Conservation (phyloP, 2,113 vertebrate genomes). For the Panurus biarmicus region DNA sequence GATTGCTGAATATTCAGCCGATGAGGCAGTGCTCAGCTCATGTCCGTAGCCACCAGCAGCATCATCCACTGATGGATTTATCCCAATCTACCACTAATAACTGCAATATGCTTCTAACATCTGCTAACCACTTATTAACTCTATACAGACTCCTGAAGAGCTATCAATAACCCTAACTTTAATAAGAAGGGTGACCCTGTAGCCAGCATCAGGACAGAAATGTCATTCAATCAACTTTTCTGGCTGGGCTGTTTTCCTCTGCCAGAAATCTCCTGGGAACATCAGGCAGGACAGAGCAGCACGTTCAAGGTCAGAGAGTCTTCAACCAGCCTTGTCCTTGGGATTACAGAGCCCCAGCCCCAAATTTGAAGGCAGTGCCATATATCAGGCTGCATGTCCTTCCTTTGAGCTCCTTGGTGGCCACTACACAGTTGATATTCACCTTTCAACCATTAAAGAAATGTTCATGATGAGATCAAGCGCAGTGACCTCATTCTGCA, state of each 20-base stretch:
- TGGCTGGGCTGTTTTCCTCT: not conserved
- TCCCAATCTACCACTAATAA: slow-evolving; percentile 47
- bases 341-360: not conserved
- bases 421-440: not conserved
- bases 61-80: slow-evolving; percentile 38
- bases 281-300: not conserved
- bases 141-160: slow-evolving; percentile 23
- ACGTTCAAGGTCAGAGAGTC: not conserved
- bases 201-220: not conserved
- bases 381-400: not conserved
- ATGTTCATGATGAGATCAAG: not conserved
- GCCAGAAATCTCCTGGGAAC: not conserved
- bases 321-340: not conserved
- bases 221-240: not conserved
- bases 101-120: slow-evolving; percentile 55
- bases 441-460: not conserved
- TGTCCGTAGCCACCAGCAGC: not conserved
- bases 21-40: not conserved
- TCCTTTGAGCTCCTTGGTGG: not conserved
- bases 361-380: not conserved
- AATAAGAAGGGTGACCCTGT: not conserved
- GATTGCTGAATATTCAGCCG: not conserved
- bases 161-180: slow-evolving; percentile 1
- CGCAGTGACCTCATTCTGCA: not conserved
- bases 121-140: slow-evolving; percentile 56